Base-by-base conservation (phyloP, 2,113 vertebrate genomes). In the Planiliza haematocheilus region DNA sequence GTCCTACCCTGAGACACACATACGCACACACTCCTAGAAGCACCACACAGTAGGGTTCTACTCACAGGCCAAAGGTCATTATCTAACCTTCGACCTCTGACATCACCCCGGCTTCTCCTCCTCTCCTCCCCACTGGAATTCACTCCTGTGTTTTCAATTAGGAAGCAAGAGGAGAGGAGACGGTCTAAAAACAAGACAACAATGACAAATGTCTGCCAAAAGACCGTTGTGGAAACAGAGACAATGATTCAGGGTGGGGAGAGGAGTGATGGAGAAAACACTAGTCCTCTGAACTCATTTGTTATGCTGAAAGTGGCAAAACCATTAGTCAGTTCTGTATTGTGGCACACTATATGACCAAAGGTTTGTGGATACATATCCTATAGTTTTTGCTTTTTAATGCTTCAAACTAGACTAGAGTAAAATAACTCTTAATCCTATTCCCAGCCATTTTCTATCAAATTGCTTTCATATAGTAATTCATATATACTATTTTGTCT, bases 71-170 rank as follows among this genome's bases (percentile, higher is more conserved):
- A 79, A 78, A 77, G 91, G 87, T 82, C 66, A 61, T 30, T 74
- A 64, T 82, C 66, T 61, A 61, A 84, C 78, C 86, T 90, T 77
- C 77, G 77, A 86, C 72, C 87, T 83, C 67, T 88, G 81, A 86
- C 84, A 72, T 74, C 64, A 70, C 20, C 74, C 53, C 39, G 5
- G 3, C 24, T 5, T 30, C 51, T 43, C 38, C 84, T 69, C 70
- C 57, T 46, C 68, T 79, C 65, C 57, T 67, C 51, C 77, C 55
- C 24, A 14, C 62, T 89, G 86, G 86, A 91, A 89, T 89, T 86
- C 85, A 82, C 68, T 91, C 83, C 88, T 89, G 89, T 86, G 83
- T 85, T 84, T 91, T 90, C 85, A 88, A 87, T 90, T 88, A 84
- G 75, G 75, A 86, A 42, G 55, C 39, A 7, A 46, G 55, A 69